These are phyloP conservation scores for Parochlus steinenii DNA, from an alignment of 2,888 invertebrate species.

Conservation along the genomic window DNA sequence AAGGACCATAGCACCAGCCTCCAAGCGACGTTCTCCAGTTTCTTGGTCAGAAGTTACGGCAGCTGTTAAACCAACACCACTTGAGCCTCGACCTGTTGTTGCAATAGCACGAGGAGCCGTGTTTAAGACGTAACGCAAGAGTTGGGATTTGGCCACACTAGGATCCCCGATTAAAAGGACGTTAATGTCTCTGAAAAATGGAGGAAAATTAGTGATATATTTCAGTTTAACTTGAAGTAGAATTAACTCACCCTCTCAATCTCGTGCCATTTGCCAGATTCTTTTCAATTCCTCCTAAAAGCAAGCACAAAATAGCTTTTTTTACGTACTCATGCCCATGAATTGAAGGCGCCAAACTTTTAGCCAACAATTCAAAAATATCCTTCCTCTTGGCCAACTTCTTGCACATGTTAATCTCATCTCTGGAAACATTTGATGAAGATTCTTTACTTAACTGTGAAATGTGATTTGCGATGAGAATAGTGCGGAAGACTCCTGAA, in stretches of 20 bases:
- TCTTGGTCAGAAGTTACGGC: constrained; percentile 95
- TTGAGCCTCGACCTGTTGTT: constrained; percentile 94
- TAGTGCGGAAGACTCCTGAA: constrained; percentile 77
- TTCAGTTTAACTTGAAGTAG: constrained; percentile 7
- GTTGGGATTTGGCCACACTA: constrained; percentile 95
- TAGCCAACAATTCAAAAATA: constrained; percentile 76
- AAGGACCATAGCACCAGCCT: constrained; percentile 99
- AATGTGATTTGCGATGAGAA: constrained; percentile 87
- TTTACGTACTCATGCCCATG: constrained; percentile 95
- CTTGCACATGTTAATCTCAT: constrained; percentile 82
- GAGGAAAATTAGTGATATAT: too few relatives aligned
- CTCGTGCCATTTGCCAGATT: constrained; percentile 80
- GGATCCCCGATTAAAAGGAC: constrained; percentile 94
- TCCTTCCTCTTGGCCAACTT: constrained; percentile 55
- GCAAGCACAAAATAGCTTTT: constrained; percentile 82
- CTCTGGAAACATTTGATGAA: constrained; percentile 54
- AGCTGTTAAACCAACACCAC: constrained; percentile 96
- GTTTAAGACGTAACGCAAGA: constrained; percentile 79
- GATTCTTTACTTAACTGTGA: constrained; percentile 80
- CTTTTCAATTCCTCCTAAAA: constrained; percentile 93
- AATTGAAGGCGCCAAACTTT: constrained; percentile 93
- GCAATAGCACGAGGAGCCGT: constrained; percentile 93
- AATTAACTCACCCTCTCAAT: constrained; percentile 51
- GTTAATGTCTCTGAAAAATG: constrained; percentile 50
- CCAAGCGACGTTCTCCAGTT: constrained; percentile 71